A percentile compares a stretch with the other conserved stretches of the same genome.
Conservation (phyloP, 2,797 vertebrate species). For the Sebastes steindachneri region DNA sequence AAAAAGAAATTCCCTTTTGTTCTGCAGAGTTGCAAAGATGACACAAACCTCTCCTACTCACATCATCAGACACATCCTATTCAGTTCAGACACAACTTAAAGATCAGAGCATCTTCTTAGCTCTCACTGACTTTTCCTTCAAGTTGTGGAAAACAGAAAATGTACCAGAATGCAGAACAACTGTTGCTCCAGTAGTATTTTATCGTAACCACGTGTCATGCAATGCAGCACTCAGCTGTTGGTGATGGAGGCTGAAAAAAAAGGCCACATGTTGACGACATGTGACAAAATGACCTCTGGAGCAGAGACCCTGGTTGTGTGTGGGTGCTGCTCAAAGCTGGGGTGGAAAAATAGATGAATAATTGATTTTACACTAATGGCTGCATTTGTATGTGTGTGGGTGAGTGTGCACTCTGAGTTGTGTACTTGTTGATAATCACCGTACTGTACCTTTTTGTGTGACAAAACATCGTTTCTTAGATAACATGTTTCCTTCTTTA, state of each 20-base stretch:
- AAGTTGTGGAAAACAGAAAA: not conserved
- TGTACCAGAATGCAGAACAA: not conserved
- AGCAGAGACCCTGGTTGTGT: slow-evolving; percentile 8
- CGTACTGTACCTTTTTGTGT: not conserved
- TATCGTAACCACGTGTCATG: not conserved
- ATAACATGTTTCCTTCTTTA: not conserved
- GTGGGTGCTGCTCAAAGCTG: slow-evolving; percentile 33
- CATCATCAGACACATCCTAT: not conserved
- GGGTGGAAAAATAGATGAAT: slow-evolving; percentile 72
- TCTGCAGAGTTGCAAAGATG: not conserved
- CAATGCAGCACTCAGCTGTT: slow-evolving; percentile 1
- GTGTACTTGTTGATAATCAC: slow-evolving; percentile 9
- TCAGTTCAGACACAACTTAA: not conserved
- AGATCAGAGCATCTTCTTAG: not conserved
- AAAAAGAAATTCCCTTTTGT: not conserved
- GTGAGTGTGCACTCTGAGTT: not conserved
- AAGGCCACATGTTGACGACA: slow-evolving; percentile 51
- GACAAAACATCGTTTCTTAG: not conserved
- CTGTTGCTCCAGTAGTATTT: not conserved
- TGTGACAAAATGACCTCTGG: slow-evolving; percentile 63
- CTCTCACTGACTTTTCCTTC: not conserved
- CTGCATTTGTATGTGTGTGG: slow-evolving; percentile 47
- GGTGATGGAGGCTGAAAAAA: slow-evolving; percentile 1
- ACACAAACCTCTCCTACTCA: not conserved
- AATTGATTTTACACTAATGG: slow-evolving; percentile 76